Conservation (phyloP, 2,888 invertebrate species). For the Zhuqinia jingwanae region DNA sequence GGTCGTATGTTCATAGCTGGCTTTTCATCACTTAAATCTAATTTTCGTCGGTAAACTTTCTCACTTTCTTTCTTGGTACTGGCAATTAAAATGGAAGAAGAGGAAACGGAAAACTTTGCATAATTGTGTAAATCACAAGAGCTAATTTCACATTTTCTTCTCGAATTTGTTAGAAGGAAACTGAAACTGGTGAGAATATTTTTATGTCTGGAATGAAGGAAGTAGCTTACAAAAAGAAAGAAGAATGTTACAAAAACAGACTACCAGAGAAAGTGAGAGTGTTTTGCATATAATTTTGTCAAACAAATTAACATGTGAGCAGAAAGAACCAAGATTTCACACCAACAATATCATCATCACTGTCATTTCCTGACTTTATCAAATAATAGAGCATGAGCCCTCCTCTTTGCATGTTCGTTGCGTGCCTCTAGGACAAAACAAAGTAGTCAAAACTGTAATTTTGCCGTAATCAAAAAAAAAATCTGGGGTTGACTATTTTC, state of each 20-base stretch:
- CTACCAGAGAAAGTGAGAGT: neutral
- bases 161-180: constrained; percentile 21
- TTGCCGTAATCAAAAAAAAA: too few species aligned
- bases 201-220: neutral
- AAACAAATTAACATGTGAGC: constrained; percentile 11
- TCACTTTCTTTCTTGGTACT: constrained; percentile 34
- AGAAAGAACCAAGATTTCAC: neutral
- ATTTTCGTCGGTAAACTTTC: constrained; percentile 75
- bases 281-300: neutral
- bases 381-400: too few species aligned
- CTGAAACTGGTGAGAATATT: neutral
- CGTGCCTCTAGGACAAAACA: too few species aligned
- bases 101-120: constrained; percentile 72
- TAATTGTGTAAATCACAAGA: constrained; percentile 79
- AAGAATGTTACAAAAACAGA: neutral
- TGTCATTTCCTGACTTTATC: too few species aligned
- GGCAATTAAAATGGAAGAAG: neutral
- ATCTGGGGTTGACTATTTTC: too few species aligned
- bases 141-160: constrained; percentile 76
- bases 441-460: neutral
- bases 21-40: constrained; percentile 78
- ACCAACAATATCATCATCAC: neutral
- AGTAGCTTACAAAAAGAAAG: neutral
- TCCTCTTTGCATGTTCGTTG: too few species aligned
- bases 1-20: constrained; percentile 25